Conservation (phyloP, 1,140 invertebrate species). For the Drosophila punjabiensis region DNA sequence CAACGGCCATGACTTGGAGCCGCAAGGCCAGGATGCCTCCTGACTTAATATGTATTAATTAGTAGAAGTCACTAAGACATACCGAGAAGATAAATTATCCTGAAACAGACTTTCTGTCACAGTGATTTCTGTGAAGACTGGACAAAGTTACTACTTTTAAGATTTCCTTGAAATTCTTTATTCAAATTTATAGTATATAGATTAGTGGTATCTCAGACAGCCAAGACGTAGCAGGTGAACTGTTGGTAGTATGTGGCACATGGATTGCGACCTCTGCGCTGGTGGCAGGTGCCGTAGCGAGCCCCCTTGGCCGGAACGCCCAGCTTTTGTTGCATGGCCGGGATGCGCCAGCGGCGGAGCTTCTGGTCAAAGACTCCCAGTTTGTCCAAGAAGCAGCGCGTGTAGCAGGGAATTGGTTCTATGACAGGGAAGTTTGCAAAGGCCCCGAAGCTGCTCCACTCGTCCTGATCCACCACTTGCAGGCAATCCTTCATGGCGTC, state of each 20-base stretch:
- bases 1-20: constrained; percentile 47
- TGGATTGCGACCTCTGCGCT: constrained; percentile 43
- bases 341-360: constrained; percentile 63
- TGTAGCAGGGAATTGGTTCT: constrained; percentile 76
- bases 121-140: neutral
- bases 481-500: constrained; percentile 76
- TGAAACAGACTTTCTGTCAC: neutral
- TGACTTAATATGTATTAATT: constrained; percentile 10
- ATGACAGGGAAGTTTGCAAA: constrained; percentile 54
- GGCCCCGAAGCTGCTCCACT: constrained; percentile 56
- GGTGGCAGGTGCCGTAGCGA: constrained; percentile 31
- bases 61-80: neutral
- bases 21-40: neutral
- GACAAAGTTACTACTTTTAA: neutral
- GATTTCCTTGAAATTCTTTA: neutral
- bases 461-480: constrained; percentile 48
- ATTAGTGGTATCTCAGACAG: constrained; percentile 5
- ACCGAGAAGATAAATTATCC: neutral
- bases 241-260: constrained; percentile 71
- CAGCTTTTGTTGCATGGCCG: constrained; percentile 53
- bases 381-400: constrained; percentile 65
- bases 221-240: constrained; percentile 71
- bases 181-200: neutral
- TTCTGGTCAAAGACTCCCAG: constrained; percentile 64
- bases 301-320: constrained; percentile 56